A percentile compares a stretch with the other conserved stretches of the same genome.
phyloP scores from a whole-genome alignment of 2,797 vertebrate genomes.

The Chrysocyon brachyurus region DNA sequence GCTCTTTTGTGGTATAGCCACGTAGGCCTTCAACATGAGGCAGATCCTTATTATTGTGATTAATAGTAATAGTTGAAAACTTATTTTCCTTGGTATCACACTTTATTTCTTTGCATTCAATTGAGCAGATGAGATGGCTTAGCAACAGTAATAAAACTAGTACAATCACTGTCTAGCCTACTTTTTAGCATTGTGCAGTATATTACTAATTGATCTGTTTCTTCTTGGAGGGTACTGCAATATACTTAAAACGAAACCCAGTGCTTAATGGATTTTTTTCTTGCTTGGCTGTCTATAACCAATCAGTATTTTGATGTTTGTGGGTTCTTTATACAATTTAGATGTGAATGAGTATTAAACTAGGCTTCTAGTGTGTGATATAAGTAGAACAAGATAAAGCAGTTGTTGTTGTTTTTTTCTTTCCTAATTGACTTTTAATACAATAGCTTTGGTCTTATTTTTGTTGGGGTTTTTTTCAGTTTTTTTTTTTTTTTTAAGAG shows the following conservation, averaged over 20 bases:
- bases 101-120: constrained; percentile 73
- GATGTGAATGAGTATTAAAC: constrained; percentile 63
- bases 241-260: constrained; percentile 70
- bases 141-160: constrained; percentile 67
- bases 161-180: constrained; percentile 43
- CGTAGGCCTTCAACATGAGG: background rate
- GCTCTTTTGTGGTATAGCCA: background rate
- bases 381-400: constrained; percentile 50
- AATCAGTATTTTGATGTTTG: constrained; percentile 69
- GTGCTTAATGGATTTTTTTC: constrained; percentile 71
- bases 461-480: background rate
- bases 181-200: constrained; percentile 27
- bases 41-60: constrained; percentile 49
- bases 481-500: background rate
- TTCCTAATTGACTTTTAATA: constrained; percentile 60
- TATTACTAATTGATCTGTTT: constrained; percentile 82
- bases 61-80: background rate
- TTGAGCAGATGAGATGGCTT: constrained; percentile 69
- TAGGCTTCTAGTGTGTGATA: background rate
- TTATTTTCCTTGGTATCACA: background rate
- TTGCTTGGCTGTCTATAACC: constrained; percentile 68
- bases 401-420: background rate
- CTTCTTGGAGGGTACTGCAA: constrained; percentile 65
- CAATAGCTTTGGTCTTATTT: background rate
- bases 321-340: constrained; percentile 63